Evolutionary conservation across 2,797 vertebrate genomes (phyloP).

Genomic region (Melanotaenia maccullochi): DNA sequence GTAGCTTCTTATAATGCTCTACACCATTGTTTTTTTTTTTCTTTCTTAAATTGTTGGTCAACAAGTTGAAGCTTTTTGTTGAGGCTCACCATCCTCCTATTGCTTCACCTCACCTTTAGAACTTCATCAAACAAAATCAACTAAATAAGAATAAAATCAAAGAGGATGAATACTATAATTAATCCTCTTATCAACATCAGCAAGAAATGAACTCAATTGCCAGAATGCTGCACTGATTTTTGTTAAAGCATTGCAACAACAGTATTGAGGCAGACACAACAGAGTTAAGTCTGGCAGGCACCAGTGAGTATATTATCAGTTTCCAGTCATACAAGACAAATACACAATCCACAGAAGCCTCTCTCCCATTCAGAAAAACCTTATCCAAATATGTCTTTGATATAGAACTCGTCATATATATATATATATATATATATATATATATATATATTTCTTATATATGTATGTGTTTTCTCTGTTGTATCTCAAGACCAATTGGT

Average conservation of each 20-base stretch:
- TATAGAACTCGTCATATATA: constrained; percentile 41
- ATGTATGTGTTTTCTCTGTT: background rate
- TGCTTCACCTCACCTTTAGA: background rate
- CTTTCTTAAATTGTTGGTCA: background rate
- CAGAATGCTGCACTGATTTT: background rate
- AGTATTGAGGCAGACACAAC: constrained; percentile 68
- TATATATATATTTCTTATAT: background rate
- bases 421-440: background rate
- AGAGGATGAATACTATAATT: background rate
- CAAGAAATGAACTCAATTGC: background rate
- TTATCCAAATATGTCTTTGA: constrained; percentile 55
- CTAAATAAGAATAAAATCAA: background rate
- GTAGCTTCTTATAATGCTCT: background rate
- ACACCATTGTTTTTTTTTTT: background rate
- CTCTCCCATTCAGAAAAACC: constrained; percentile 63
- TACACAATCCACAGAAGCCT: constrained; percentile 74
- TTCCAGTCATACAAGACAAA: constrained; percentile 77
- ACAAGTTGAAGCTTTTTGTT: background rate
- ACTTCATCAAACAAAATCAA: background rate
- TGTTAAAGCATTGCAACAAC: constrained; percentile 2
- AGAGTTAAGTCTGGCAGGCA: constrained; percentile 73
- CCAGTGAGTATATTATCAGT: constrained; percentile 79
- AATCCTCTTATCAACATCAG: background rate
- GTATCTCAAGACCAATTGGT: constrained; percentile 17
- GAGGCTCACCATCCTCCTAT: background rate